These are phyloP conservation scores for Elgaria multicarinata DNA, from an alignment of 2,113 vertebrate species.

Conservation along the genomic window DNA sequence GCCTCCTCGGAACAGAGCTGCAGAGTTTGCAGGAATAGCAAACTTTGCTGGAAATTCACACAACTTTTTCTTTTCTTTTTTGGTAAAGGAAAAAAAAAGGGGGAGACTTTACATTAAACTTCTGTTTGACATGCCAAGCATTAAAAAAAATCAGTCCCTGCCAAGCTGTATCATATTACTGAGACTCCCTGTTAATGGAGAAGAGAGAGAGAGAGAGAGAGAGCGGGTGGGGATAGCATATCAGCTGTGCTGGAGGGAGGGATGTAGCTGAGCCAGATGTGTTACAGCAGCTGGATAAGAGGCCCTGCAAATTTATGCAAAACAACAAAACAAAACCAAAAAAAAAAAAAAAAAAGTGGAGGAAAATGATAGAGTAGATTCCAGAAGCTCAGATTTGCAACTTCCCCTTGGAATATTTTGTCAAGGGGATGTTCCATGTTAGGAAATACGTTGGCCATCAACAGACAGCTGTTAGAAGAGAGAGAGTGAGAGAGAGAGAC, in stretches of 20 bases:
- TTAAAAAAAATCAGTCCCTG: slow-evolving; percentile 31
- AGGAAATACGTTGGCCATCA: not conserved
- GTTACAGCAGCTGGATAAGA: not conserved
- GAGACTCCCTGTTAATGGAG: slow-evolving; percentile 60
- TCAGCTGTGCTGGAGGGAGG: slow-evolving; percentile 1
- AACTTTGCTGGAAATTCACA: slow-evolving; percentile 38
- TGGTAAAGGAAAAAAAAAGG: too few species aligned
- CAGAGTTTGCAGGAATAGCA: slow-evolving; percentile 33
- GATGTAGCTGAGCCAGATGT: not conserved
- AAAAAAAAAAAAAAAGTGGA: not conserved
- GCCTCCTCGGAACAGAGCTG: not conserved
- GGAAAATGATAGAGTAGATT: not conserved
- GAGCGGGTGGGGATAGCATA: not conserved
- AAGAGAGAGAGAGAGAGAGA: not conserved
- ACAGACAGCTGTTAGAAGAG: not conserved
- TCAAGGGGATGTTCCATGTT: not conserved
- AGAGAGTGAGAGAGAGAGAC: not conserved
- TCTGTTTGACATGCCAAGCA: slow-evolving; percentile 59
- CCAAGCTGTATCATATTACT: slow-evolving; percentile 72
- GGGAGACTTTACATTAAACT: slow-evolving; percentile 66
- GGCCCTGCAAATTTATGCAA: not conserved
- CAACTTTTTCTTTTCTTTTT: slow-evolving; percentile 17
- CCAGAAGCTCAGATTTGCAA: not conserved
- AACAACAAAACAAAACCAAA: too few species aligned
- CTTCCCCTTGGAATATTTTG: not conserved